Conservation (phyloP, 2,113 vertebrate species). For the Chloroceryle aenea region DNA sequence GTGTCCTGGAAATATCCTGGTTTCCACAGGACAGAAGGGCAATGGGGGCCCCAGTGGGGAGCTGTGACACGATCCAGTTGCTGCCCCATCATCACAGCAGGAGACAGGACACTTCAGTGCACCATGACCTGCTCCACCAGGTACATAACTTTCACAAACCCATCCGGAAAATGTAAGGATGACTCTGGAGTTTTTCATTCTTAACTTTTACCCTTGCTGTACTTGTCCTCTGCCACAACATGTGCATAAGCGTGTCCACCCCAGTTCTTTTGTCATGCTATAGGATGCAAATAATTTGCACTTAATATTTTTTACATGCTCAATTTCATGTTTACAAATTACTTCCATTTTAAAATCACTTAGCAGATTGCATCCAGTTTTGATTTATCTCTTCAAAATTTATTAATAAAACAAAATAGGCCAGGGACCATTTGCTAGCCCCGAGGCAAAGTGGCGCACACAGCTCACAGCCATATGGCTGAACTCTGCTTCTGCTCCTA, state of each 20-base stretch:
- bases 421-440: not conserved
- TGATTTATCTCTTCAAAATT: not conserved
- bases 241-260: not conserved
- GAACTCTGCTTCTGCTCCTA: not conserved
- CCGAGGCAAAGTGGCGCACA: not conserved
- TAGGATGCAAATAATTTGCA: not conserved
- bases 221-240: not conserved
- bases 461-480: not conserved
- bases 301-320: not conserved
- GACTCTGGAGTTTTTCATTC: not conserved
- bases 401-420: conserved; percentile 10
- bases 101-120: not conserved
- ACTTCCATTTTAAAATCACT: not conserved
- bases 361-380: not conserved
- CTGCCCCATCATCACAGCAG: not conserved
- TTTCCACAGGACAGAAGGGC: not conserved
- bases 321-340: not conserved
- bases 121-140: rapidly evolving
- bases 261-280: not conserved
- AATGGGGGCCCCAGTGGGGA: not conserved
- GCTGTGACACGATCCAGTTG: not conserved
- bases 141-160: not conserved
- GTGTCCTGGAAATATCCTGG: not conserved
- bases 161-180: not conserved
- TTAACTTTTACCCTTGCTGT: not conserved